Conservation (phyloP, 2,113 vertebrate genomes). For the Naja naja region DNA sequence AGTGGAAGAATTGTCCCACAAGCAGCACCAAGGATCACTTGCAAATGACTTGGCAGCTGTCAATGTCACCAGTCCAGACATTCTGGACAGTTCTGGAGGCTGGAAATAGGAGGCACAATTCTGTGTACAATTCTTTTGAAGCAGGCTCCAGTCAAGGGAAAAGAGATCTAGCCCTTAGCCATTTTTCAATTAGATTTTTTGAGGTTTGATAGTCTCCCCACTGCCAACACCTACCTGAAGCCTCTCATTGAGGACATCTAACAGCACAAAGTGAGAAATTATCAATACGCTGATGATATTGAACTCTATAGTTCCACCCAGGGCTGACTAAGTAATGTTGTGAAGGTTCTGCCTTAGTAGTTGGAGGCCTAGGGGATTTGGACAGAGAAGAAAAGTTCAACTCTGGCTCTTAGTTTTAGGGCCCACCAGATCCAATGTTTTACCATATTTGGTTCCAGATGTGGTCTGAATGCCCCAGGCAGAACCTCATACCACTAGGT, state of each 20-base stretch:
- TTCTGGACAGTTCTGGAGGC: background rate
- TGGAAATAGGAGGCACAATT: background rate
- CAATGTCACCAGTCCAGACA: background rate
- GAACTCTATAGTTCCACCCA: background rate
- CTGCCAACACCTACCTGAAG: background rate
- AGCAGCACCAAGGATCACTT: slow-evolving; percentile 20
- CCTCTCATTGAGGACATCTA: background rate
- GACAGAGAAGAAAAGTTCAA: background rate
- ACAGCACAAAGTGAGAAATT: background rate
- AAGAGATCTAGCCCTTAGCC: background rate
- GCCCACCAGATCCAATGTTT: background rate
- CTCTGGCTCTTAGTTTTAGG: background rate
- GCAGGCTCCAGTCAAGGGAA: background rate
- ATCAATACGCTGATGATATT: background rate
- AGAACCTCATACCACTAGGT: background rate
- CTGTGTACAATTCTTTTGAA: background rate
- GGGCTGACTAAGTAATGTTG: background rate
- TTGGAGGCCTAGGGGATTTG: background rate
- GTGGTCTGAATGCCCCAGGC: background rate
- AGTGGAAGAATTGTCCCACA: slow-evolving; percentile 15
- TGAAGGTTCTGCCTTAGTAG: background rate
- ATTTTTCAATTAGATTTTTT: background rate
- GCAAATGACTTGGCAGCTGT: background rate
- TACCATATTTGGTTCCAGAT: background rate
- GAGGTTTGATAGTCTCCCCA: background rate